Conservation (phyloP, 30 jellyfish, hydroid and myxozoan genomes). For the Turritopsis dohrnii region DNA sequence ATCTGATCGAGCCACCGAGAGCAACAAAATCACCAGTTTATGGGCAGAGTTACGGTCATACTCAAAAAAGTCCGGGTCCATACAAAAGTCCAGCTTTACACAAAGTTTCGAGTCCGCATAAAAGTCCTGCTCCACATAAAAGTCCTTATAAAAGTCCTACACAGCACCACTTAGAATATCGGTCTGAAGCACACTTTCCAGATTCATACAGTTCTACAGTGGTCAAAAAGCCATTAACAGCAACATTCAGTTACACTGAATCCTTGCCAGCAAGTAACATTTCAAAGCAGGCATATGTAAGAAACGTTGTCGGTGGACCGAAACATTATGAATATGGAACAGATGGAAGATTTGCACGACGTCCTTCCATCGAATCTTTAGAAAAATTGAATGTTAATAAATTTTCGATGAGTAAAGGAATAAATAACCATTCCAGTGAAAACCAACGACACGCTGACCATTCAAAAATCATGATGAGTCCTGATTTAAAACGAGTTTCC, state of each 20-base stretch:
- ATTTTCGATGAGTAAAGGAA: not conserved
- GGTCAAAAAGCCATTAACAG: not conserved
- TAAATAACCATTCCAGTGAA: too few species aligned
- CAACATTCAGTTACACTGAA: not conserved
- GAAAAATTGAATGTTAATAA: not conserved
- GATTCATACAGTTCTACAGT: not conserved
- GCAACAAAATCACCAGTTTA: slow-evolving; percentile 12
- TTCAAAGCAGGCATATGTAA: slow-evolving; percentile 31
- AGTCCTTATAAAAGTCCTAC: not conserved
- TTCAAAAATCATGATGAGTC: slow-evolving; percentile 8
- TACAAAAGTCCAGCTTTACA: not conserved
- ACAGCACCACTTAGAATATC: not conserved
- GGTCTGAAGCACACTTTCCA: not conserved
- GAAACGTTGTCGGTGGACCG: slow-evolving; percentile 60
- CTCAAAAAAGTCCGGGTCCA: not conserved
- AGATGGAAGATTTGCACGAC: slow-evolving; percentile 40
- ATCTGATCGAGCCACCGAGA: slow-evolving; percentile 35
- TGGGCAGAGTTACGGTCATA: not conserved
- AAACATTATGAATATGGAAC: slow-evolving; percentile 47
- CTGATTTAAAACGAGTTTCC: not conserved
- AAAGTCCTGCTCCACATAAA: not conserved
- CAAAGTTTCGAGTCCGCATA: not conserved
- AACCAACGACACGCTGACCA: not conserved
- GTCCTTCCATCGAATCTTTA: slow-evolving; percentile 32
- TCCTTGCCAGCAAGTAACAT: not conserved